These are phyloP conservation scores for Mastigias papua DNA, from an alignment of 30 jellyfish, hydroid and myxozoan species.

Conservation along the genomic window DNA sequence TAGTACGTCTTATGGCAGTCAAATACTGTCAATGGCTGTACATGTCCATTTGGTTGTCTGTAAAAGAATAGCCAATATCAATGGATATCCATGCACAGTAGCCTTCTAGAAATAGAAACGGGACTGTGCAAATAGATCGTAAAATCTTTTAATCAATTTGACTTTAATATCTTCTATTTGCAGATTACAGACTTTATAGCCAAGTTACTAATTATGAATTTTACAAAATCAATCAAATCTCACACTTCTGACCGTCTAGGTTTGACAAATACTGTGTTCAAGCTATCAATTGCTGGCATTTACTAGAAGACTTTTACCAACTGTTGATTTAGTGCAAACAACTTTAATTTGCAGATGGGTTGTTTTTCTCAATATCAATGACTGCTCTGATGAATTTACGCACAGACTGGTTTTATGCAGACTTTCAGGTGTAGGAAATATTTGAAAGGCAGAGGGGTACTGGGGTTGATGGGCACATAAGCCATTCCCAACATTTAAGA, in stretches of 20 bases:
- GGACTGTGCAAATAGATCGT: no score
- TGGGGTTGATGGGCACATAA: no score
- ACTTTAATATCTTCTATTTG: neutral
- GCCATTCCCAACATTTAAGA: no score
- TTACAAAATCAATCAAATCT: neutral
- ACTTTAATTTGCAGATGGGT: neutral
- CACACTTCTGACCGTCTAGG: neutral
- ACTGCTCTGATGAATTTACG: no score
- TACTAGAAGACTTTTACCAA: neutral
- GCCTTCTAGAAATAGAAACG: no score
- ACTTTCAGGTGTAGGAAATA: no score
- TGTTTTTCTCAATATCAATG: neutral
- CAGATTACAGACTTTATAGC: neutral
- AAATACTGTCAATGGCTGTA: neutral
- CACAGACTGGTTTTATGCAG: no score
- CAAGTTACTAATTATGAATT: neutral
- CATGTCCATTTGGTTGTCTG: no score
- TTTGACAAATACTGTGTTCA: neutral
- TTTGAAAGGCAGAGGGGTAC: no score
- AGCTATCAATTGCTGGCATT: neutral
- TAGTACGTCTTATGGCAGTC: neutral
- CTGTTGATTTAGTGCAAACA: neutral
- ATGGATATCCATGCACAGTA: no score
- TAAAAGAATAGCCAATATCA: no score
- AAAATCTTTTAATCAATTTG: neutral